A percentile compares a stretch with the other conserved stretches of the same genome.
Evolutionary conservation across 2,888 invertebrate species (phyloP).

Genomic region (Hanleya hanleyi): DNA sequence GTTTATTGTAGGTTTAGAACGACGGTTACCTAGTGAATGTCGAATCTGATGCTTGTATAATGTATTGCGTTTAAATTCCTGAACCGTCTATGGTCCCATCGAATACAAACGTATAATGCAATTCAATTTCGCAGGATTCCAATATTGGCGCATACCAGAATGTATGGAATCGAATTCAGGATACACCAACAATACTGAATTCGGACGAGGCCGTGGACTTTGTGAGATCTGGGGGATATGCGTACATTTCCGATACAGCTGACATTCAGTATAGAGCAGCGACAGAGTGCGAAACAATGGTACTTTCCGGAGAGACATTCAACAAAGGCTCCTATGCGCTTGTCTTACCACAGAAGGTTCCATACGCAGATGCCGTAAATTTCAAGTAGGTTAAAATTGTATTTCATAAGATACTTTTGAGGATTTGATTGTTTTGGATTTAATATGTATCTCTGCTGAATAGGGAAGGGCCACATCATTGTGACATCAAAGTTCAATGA

Average conservation of each 20-base stretch:
- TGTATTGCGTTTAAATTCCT: too few species aligned
- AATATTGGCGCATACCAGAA: background rate
- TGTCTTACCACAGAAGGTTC: conserved; percentile 39
- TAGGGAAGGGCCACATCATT: too few species aligned
- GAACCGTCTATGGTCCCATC: too few species aligned
- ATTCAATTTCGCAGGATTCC: background rate
- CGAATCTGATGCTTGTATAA: too few species aligned
- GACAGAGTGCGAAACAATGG: conserved; percentile 31
- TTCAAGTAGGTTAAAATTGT: too few species aligned
- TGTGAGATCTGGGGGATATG: conserved; percentile 28
- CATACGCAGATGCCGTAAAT: conserved; percentile 38
- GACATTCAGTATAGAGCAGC: conserved; percentile 38
- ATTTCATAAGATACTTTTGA: too few species aligned
- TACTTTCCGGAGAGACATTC: conserved; percentile 42
- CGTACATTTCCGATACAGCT: conserved; percentile 43
- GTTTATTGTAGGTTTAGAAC: too few species aligned
- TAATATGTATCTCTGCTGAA: too few species aligned
- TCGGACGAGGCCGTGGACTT: conserved; percentile 34
- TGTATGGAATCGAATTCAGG: background rate
- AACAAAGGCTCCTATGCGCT: conserved; percentile 43
- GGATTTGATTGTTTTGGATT: too few species aligned
- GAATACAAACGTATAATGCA: too few species aligned
- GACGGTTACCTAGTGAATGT: too few species aligned
- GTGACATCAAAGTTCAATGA: too few species aligned
- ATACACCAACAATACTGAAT: conserved; percentile 30